These are phyloP conservation scores for Triplophysa bombifrons DNA, from an alignment of 2,797 vertebrate species.

Conservation along the genomic window DNA sequence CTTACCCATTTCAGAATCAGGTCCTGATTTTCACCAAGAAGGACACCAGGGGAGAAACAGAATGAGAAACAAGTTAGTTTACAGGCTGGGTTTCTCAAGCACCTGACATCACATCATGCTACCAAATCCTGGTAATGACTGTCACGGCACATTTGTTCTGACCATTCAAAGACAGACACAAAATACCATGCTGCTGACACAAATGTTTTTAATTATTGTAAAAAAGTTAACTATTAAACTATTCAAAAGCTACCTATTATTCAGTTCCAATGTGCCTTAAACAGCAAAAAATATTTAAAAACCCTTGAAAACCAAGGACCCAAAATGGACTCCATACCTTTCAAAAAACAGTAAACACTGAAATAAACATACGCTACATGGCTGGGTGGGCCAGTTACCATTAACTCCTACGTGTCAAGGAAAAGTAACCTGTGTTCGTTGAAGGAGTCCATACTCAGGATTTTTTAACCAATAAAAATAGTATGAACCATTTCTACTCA, in stretches of 20 bases:
- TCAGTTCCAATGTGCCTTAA: conserved; percentile 50
- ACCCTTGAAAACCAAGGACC: conserved; percentile 54
- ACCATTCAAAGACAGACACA: conserved; percentile 47
- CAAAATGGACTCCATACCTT: conserved; percentile 58
- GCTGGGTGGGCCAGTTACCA: conserved; percentile 38
- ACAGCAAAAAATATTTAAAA: conserved; percentile 48
- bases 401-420: conserved; percentile 39
- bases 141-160: conserved; percentile 55
- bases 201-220: conserved; percentile 13
- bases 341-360: conserved; percentile 33
- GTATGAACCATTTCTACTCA: conserved; percentile 38
- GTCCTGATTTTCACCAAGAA: conserved; percentile 69
- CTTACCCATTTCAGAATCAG: conserved; percentile 84
- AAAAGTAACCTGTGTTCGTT: conserved; percentile 33
- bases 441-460: conserved; percentile 49
- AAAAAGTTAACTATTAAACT: not conserved
- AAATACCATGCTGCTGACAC: conserved; percentile 31
- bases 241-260: conserved; percentile 27
- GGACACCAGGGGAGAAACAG: conserved; percentile 60
- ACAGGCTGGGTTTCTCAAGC: conserved; percentile 5
- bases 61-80: conserved; percentile 51
- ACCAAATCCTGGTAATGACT: conserved; percentile 47
- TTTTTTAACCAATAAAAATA: conserved; percentile 50
- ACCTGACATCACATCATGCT: conserved; percentile 42
- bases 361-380: conserved; percentile 17